phyloP scores from a whole-genome alignment of 2,888 invertebrate species.

The Pseudococcus jackbeardsleyi region DNA sequence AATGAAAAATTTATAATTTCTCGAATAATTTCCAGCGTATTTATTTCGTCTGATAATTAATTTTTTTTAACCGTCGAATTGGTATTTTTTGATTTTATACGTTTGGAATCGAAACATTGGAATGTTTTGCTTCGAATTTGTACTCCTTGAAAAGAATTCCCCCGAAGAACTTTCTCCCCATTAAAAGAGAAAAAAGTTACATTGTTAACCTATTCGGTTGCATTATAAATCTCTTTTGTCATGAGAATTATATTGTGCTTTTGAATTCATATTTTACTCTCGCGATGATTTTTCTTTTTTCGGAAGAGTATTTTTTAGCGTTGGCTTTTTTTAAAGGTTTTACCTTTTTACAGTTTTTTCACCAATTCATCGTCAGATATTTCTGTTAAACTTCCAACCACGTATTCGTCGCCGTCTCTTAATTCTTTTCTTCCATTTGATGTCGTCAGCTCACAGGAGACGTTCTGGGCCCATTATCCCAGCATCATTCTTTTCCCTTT shows the following conservation, averaged over 20 bases:
- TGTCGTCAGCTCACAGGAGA: not conserved
- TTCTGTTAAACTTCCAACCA: slow-evolving; percentile 6
- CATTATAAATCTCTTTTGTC: slow-evolving; percentile 24
- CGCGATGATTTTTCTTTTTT: not conserved
- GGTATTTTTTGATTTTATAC: not conserved
- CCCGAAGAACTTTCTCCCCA: not conserved
- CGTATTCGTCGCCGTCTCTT: not conserved
- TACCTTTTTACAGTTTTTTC: not conserved
- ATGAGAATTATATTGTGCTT: slow-evolving; percentile 26
- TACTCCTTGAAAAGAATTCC: not conserved
- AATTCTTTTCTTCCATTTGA: not conserved
- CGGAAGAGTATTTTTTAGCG: not conserved
- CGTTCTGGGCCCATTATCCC: not conserved
- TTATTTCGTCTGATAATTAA: too few species aligned
- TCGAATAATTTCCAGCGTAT: too few species aligned
- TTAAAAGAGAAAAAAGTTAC: not conserved
- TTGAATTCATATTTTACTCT: slow-evolving; percentile 25
- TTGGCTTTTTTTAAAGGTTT: not conserved
- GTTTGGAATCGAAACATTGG: not conserved
- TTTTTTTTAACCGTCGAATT: too few species aligned
- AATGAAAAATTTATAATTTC: too few species aligned
- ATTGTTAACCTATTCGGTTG: not conserved
- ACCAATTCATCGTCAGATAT: not conserved
- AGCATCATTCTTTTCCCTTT: not conserved
- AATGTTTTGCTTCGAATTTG: not conserved